These are phyloP conservation scores for Erythrolamprus reginae DNA, from an alignment of 2,113 vertebrate genomes.

Conservation along the genomic window DNA sequence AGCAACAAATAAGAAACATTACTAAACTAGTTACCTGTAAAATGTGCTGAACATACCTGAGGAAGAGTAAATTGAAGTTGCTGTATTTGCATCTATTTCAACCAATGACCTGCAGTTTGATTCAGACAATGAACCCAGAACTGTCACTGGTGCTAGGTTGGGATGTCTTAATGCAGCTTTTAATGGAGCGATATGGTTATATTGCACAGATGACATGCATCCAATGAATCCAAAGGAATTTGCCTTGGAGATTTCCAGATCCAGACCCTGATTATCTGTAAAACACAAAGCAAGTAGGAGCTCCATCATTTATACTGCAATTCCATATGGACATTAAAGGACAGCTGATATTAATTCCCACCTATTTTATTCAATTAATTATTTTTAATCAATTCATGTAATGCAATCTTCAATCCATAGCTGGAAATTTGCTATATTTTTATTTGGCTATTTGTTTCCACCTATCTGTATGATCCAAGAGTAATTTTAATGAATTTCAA, in stretches of 20 bases:
- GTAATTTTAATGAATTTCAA: background rate
- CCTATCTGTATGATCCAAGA: background rate
- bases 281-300: constrained; percentile 22
- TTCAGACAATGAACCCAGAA: constrained; percentile 78
- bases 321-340: background rate
- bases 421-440: background rate
- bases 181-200: constrained; percentile 86
- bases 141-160: constrained; percentile 74
- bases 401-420: background rate
- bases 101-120: constrained; percentile 75
- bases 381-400: background rate
- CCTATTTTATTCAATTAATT: background rate
- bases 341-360: background rate
- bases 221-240: constrained; percentile 83
- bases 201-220: constrained; percentile 91
- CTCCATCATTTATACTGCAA: background rate
- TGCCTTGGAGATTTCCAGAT: constrained; percentile 76
- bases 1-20: background rate
- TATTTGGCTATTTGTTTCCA: background rate
- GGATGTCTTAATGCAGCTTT: constrained; percentile 87
- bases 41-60: constrained; percentile 70
- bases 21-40: background rate
- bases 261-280: constrained; percentile 73
- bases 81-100: constrained; percentile 70
- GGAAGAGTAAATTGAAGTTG: constrained; percentile 76